A percentile compares a stretch with the other conserved stretches of the same genome.
Conservation (phyloP, 2,113 vertebrate species). For the Sitta europaea region DNA sequence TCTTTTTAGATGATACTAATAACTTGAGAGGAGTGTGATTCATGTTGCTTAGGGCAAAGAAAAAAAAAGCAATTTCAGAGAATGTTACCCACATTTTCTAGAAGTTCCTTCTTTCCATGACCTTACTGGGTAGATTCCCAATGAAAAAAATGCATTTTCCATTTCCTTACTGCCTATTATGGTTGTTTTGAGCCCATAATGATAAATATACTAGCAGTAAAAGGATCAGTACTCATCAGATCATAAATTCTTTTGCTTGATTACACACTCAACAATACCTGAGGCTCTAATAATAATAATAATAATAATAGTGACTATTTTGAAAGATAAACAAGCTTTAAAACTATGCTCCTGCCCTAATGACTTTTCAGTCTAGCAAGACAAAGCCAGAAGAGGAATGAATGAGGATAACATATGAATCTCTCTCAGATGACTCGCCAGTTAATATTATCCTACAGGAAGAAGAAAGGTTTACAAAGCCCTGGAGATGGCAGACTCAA, state of each 20-base stretch:
- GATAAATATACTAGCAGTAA: background rate
- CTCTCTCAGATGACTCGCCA: background rate
- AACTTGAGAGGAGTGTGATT: background rate
- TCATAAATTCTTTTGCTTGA: background rate
- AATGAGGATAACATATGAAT: background rate
- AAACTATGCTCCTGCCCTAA: background rate
- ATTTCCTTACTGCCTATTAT: background rate
- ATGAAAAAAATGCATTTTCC: background rate
- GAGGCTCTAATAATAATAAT: background rate
- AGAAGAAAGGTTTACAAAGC: background rate
- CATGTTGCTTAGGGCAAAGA: background rate
- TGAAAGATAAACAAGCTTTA: background rate
- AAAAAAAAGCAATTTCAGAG: background rate
- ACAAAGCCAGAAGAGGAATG: background rate
- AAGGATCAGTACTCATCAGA: background rate
- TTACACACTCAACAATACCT: background rate
- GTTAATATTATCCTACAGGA: background rate
- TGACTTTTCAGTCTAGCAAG: background rate
- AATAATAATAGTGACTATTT: background rate
- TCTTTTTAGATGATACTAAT: constrained; percentile 2
- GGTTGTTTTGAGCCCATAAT: background rate
- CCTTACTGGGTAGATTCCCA: background rate
- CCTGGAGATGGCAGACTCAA: background rate
- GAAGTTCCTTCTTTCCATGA: background rate
- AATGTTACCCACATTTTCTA: background rate